A percentile compares a stretch with the other conserved stretches of the same genome.
phyloP scores from a whole-genome alignment of 2,113 vertebrate genomes.

The Elephas maximus region DNA sequence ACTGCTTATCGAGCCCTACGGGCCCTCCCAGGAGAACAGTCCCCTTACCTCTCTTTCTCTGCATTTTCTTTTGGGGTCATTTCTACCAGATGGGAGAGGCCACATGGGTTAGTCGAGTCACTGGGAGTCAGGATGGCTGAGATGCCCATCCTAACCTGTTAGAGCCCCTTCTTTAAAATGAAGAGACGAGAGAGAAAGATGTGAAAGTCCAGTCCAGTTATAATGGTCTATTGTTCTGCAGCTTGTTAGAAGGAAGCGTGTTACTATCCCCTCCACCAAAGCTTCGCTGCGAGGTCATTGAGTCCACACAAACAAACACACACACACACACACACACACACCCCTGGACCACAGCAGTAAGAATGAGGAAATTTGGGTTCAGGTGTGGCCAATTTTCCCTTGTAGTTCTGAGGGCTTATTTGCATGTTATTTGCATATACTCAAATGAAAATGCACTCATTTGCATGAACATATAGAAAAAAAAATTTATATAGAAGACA shows the following conservation, averaged over 20 bases:
- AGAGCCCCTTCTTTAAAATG: not conserved
- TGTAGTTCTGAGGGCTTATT: not conserved
- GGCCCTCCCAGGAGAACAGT: not conserved
- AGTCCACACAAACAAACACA: not conserved
- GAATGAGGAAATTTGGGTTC: not conserved
- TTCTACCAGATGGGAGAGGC: not conserved
- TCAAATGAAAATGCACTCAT: not conserved
- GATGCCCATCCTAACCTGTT: not conserved
- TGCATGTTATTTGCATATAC: not conserved
- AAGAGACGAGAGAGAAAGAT: not conserved
- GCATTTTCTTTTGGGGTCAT: not conserved
- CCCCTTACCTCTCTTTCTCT: not conserved
- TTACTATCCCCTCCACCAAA: too few relatives aligned
- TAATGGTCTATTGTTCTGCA: too few relatives aligned
- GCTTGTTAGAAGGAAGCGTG: not conserved
- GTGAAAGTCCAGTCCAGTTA: not conserved
- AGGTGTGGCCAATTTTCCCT: not conserved
- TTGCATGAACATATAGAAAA: not conserved
- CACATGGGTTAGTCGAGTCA: fast-evolving
- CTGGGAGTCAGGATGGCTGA: not conserved
- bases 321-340: too few relatives aligned
- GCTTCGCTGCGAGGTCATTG: not conserved
- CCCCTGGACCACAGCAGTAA: not conserved
- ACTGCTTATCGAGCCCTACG: not conserved
- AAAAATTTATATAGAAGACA: not conserved